Evolutionary conservation across 2,888 invertebrate species (phyloP), one percentile per base, ranked within the genome.

Genomic region (Chromoteleia sp.): DNA sequence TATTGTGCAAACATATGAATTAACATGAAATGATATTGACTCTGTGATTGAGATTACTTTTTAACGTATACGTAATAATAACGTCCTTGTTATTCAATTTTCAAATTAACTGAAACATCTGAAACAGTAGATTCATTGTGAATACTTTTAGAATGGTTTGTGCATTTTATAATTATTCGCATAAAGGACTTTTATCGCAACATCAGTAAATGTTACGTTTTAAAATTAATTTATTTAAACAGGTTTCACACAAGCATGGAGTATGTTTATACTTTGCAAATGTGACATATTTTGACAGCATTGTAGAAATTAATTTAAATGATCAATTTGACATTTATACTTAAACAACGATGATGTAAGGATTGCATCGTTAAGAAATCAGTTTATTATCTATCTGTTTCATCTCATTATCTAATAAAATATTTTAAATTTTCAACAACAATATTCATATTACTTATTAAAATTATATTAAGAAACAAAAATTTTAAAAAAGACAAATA

Each of bases 291-390:
- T 10, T 10, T 45, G 17, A 19, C 45, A 45, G 10, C 10, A 19
- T 45, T n/a, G n/a, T 19, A 56, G 43, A 59, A 43, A 25, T 59
- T n/a, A 58, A 19, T 39, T 21, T n/a, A 8, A 8, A 33, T 8
- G 33, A 41, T 45, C 45, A 61, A 29, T 30, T 61, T 45, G 45
- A 29, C 12, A 17, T 45, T 5, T 61, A 33, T 5, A 29, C 33
- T 33, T 30, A 43, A 68, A 45, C 43, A 21, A 29, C 1, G 29
- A 14, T 58, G 58, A 70, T 14, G 58, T 45, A 68, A 56, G 15
- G 14, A 68, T 56, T 29, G 25, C 4, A 21, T 33, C 21, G 14
- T 45, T 56, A 7, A 36, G 68, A 45, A 8, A 10, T 30, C 6
- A 15, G 45, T 43, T 45, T 43, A 56, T 43, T 25, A 15, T 29